Evolutionary conservation across 2,797 vertebrate genomes (phyloP), one percentile per base, ranked within the genome.

Genomic region (Tamandua tetradactyla): DNA sequence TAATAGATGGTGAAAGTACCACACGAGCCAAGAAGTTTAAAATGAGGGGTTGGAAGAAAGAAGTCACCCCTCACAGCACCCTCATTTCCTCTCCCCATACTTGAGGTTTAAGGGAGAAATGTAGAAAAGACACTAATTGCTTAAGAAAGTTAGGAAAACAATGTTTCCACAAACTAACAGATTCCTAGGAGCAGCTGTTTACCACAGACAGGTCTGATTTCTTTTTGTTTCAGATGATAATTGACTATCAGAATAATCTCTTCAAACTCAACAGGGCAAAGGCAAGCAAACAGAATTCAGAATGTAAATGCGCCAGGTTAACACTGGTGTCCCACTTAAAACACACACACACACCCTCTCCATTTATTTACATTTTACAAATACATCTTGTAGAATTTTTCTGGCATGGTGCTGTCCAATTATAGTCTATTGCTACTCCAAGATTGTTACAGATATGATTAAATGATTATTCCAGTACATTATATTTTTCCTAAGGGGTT

Each of bases 231-330:
- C 84, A 57, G 40, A 69, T 14, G 40, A 78, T 59, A 76, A 95
- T 1, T 55, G 69, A 59, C 71, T 80, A 82, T 80, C 35, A 80
- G 61, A 69, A 64, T 84, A 88, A 68, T 71, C 91, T 82, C 74
- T 95, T 95, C 87, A 80, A 92, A 90, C 30, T 85, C 79, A 74
- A 90, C 62, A 89, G 55, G 42, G 79, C 91, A 95, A 93, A 96
- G 76, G 75, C 62, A 80, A 91, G 75, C 55, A 42, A 91, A 52
- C 40, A 87, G 55, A 78, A 90, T 23, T 55, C 64, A 80, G 22
- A 66, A 72, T 44, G 9, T 57, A 23, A 25, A 78, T 2, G 47
- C 57, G 74, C 71, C 64, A 90, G 59, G 49, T 18, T 18, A 75
- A 86, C 66, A 80, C 74, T 81, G 44, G 52, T 76, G 30, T 35